These are phyloP conservation scores for Taxidea taxus DNA, from an alignment of 2,113 vertebrate species.

Conservation along the genomic window DNA sequence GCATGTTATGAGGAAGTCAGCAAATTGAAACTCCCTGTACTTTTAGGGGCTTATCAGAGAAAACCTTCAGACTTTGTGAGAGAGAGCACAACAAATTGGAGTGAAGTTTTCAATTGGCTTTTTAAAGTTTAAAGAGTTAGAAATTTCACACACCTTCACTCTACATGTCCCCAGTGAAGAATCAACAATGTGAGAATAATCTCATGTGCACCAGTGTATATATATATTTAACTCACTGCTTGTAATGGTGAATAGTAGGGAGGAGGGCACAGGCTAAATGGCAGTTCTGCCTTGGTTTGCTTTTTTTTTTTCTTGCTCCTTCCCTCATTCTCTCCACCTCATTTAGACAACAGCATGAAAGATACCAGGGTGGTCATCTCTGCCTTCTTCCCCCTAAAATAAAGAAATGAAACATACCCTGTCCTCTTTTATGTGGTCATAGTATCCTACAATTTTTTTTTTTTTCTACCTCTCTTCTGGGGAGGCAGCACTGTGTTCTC, in stretches of 20 bases:
- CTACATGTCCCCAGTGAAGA: not conserved
- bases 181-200: not conserved
- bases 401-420: not conserved
- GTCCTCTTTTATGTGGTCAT: not conserved
- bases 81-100: not conserved
- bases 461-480: not conserved
- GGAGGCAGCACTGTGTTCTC: not conserved
- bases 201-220: not conserved
- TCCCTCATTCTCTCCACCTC: not conserved
- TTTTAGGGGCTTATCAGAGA: not conserved
- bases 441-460: not conserved
- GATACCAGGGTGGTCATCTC: not conserved
- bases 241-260: not conserved
- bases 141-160: not conserved
- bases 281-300: not conserved
- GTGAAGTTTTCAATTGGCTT: not conserved
- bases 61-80: not conserved
- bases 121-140: not conserved
- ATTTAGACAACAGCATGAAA: not conserved
- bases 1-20: not conserved
- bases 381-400: not conserved
- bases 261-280: not conserved
- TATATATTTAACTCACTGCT: not conserved
- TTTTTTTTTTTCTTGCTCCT: not conserved
- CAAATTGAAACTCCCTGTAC: constrained; percentile 25